These are phyloP conservation scores for Megalurothrips usitatus DNA, from an alignment of 2,888 invertebrate genomes.

Conservation along the genomic window DNA sequence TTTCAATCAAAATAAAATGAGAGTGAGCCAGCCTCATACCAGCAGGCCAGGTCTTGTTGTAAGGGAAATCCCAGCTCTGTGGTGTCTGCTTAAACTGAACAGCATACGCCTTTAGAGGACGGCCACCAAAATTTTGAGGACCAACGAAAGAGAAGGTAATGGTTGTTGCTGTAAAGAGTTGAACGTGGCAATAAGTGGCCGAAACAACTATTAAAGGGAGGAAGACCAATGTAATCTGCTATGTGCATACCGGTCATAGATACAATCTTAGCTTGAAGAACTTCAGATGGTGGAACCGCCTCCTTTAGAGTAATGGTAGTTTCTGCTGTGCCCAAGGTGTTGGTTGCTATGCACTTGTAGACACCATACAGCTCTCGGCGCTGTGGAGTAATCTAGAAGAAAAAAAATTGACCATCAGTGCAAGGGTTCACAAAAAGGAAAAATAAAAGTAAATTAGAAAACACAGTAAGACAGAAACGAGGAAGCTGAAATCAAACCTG, in stretches of 20 bases:
- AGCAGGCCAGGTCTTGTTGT: slow-evolving; percentile 72
- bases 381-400: slow-evolving; percentile 56
- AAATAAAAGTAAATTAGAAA: background rate
- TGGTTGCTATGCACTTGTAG: slow-evolving; percentile 79
- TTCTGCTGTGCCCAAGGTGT: slow-evolving; percentile 64
- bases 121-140: slow-evolving; percentile 67
- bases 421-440: background rate
- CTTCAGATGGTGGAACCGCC: slow-evolving; percentile 64
- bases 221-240: slow-evolving; percentile 29
- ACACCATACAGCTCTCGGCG: slow-evolving; percentile 63
- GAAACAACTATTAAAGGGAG: slow-evolving; percentile 23
- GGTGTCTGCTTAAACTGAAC: slow-evolving; percentile 70
- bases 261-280: slow-evolving; percentile 62
- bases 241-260: slow-evolving; percentile 54
- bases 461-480: slow-evolving; percentile 12
- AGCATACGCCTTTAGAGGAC: slow-evolving; percentile 68
- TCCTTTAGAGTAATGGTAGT: slow-evolving; percentile 67
- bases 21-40: slow-evolving; percentile 45
- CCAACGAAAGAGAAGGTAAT: slow-evolving; percentile 73
- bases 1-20: too few species aligned
- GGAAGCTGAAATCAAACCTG: slow-evolving; percentile 34
- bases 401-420: background rate
- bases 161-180: slow-evolving; percentile 60
- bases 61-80: slow-evolving; percentile 63
- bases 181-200: background rate